Evolutionary conservation across 2,888 invertebrate genomes (phyloP), one percentile per base, ranked within the genome.

Genomic region (Latrodectus hesperus): DNA sequence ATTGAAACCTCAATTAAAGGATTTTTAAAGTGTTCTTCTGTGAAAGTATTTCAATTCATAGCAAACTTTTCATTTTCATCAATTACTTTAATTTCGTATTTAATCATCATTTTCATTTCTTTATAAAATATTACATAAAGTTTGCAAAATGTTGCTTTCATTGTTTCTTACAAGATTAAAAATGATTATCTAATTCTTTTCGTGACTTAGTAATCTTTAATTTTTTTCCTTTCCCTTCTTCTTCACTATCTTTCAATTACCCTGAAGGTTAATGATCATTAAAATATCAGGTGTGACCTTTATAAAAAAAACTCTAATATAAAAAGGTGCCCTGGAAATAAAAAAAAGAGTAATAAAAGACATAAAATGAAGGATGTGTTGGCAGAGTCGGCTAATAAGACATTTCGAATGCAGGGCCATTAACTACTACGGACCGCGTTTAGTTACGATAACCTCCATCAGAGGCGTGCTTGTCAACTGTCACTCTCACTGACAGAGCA

Each of bases 401-500:
- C 84, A 78, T 78, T 84, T 84, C 78, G 72, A 65, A 84, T 84
- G 83, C 83, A 65, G 77, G 77, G 51, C 84, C 78, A 77, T 84
- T 78, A 38, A 72, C 76, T 64, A 16, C 52, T 53, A 26, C 67
- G 72, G 67, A 74, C 38, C 65, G 78, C 78, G 78, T 84, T 84
- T 84, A 78, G 78, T 70, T 67, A 22, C 26, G 78, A 84, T 84
- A 84, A 84, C 77, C 72, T 53, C 49, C 84, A 67, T 84, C 84
- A 84, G 53, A 78, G 84, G 73, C 77, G 72, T 72, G 77, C 84
- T 65, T 84, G 84, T 84, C 38, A 72, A 72, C 52, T 84, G 84
- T 84, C 84, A 84, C 67, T 73, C 72, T 53, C 64, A 73, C 77
- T 84, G 84, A 84, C 84, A 84, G 84, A 73, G 84, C 84, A 77